phyloP scores from a whole-genome alignment of 2,888 invertebrate genomes.

The Caenorhabditis sinica region DNA sequence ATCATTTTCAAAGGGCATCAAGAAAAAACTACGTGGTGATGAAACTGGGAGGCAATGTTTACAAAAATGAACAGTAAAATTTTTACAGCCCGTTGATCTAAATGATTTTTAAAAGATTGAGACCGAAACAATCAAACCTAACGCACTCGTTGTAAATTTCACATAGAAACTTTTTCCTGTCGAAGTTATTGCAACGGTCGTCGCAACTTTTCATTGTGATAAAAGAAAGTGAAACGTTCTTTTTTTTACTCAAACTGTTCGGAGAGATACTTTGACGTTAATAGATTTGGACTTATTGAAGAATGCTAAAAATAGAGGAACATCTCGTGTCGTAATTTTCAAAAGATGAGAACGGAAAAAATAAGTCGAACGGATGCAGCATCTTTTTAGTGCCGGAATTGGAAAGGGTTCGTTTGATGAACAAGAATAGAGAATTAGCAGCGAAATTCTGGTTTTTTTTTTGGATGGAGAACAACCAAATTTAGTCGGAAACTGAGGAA shows the following conservation, averaged over 20 bases:
- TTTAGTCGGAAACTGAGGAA: background rate
- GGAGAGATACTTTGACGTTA: background rate
- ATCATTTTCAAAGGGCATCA: too few species aligned
- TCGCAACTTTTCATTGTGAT: slow-evolving; percentile 11
- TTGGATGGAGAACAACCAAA: background rate
- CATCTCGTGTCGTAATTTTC: background rate
- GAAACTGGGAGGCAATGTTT: background rate
- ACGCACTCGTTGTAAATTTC: background rate
- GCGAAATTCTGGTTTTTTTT: background rate
- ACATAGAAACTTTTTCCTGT: slow-evolving; percentile 10
- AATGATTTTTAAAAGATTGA: slow-evolving; percentile 6
- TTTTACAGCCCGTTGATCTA: slow-evolving; percentile 18
- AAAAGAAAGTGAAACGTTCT: slow-evolving; percentile 43
- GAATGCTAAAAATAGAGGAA: background rate
- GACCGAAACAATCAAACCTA: slow-evolving; percentile 10
- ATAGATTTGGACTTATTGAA: background rate
- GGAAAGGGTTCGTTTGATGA: slow-evolving; percentile 21
- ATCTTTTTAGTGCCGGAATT: slow-evolving; percentile 14
- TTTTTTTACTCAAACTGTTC: background rate
- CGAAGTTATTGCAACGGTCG: background rate
- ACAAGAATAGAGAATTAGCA: slow-evolving; percentile 54
- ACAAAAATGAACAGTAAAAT: background rate
- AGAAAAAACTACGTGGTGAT: too few species aligned
- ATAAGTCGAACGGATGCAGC: slow-evolving; percentile 33
- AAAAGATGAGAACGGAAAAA: slow-evolving; percentile 3